Evolutionary conservation across 2,113 vertebrate genomes (phyloP), one percentile per base, ranked within the genome.

Genomic region (Solea solea): DNA sequence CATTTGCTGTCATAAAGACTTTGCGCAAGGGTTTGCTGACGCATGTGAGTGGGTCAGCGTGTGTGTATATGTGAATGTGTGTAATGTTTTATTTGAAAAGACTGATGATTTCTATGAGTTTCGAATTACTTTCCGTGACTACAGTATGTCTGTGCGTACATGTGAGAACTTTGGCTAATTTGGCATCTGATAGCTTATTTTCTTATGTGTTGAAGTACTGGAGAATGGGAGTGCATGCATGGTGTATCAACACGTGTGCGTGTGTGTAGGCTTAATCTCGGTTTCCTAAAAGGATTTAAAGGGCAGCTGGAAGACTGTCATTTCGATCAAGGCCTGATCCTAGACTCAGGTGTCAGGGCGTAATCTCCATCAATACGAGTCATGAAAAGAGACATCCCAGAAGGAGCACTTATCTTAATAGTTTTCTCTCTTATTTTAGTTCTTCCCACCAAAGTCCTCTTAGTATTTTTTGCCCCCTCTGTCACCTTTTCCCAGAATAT

Each of bases 241-340:
- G n/a, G 40, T 70, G 57, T 70, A 69, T 69, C 46, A 58, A 27
- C 77, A 59, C 39, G n/a, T 69, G 44, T 13, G 46, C 28, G 25
- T 40, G n/a, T 49, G 78, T 44, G 14, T 16, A 27, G 57, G 40
- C 8, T 56, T 90, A 84, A 90, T 88, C 86, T 88, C 16, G 53
- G 68, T 71, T 83, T 76, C 82, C 74, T 89, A 74, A 90, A 87
- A 83, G 79, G 88, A 92, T 91, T 92, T 86, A 78, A 89, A 89
- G 76, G 78, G 46, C 76, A 87, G 58, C 77, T 42, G 68, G 69
- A 85, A 64, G 56, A 58, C 56, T 81, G 70, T 74, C 72, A 62
- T 87, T 78, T 82, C 59, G 63, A 40, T 69, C 16, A 13, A 70
- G 75, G 64, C 81, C 76, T 85, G 86, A 83, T 69, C 75, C 82